Evolutionary conservation across 2,113 vertebrate genomes (phyloP), one percentile per base, ranked within the genome.

Genomic region (Phylloscopus trochiloides): DNA sequence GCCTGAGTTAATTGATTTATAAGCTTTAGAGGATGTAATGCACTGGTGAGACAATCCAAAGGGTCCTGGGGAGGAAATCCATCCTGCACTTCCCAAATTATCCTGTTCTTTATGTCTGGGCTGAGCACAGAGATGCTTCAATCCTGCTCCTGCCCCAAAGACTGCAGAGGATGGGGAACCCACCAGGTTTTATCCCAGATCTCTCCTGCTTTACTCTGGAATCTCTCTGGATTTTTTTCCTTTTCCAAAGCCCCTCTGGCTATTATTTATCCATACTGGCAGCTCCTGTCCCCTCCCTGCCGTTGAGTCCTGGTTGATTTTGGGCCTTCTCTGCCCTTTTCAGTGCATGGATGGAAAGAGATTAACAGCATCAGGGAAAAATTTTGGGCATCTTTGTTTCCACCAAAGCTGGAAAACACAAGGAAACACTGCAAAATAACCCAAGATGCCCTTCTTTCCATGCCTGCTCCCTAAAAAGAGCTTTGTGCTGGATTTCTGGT

Each of bases 171-270:
- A 17, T 14, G 36, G 3, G 8, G 22, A 83, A 36, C 26, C 17
- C 67, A 25, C 8, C 6, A 1, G 58, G 57, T 3, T 73, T 78
- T 12, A n/a, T 17, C 31, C 48, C 24, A 32, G 29, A 29, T 67
- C 17, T 54, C 14, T 68, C 47, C 32, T 51, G 15, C 9, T 83
- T 71, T 29, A 14, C 12, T 62, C 32, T 20, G 48, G 21, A 19
- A 52, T 82, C 82, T 17, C 17, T 42, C 34, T 36, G 34, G 40
- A 4, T 4, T 61, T 18, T 32, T 97, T 98, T 96, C 88, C 51
- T 92, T 97, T 97, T 97, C 97, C 97, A 96, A 94, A 96, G 92
- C 95, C 96, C 97, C 92, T 97, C 94, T 97, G 96, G 98, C 91
- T 97, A 45, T 94, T 97, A 47, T 92, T 97, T 72, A 65, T 51